Evolutionary conservation across 2,888 invertebrate species (phyloP).

Genomic region (Sylvicola cinctus): DNA sequence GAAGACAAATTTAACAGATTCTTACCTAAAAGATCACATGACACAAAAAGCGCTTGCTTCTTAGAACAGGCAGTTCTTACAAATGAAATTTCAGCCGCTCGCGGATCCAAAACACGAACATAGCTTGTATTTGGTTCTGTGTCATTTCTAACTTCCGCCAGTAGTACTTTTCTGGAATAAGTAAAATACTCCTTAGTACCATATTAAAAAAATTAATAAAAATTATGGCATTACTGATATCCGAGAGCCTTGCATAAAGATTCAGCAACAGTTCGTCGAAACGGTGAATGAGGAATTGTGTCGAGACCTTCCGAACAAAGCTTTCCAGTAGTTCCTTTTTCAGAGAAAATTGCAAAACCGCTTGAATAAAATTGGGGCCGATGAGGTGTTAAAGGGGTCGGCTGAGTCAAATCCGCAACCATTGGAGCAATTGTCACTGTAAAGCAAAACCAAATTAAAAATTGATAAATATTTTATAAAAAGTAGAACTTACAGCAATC

Average conservation of each 20-base stretch:
- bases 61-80: conserved; percentile 53
- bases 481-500: conserved; percentile 50
- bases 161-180: conserved; percentile 39
- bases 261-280: conserved; percentile 43
- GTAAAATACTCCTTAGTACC: too few species aligned
- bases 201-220: too few species aligned
- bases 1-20: not conserved
- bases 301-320: conserved; percentile 63
- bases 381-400: conserved; percentile 45
- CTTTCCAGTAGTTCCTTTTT: conserved; percentile 61
- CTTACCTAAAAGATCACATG: conserved; percentile 56
- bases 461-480: not conserved
- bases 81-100: conserved; percentile 62
- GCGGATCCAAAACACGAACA: conserved; percentile 64
- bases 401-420: conserved; percentile 37
- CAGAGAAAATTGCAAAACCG: conserved; percentile 72
- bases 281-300: conserved; percentile 27
- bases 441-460: conserved; percentile 9
- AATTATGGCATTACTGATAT: conserved; percentile 61
- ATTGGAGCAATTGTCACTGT: conserved; percentile 57
- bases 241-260: conserved; percentile 59
- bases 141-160: conserved; percentile 43
- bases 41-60: conserved; percentile 57
- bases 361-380: conserved; percentile 45
- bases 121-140: conserved; percentile 39